Evolutionary conservation across 2,113 vertebrate genomes (phyloP).

Genomic region (Gallinago media): DNA sequence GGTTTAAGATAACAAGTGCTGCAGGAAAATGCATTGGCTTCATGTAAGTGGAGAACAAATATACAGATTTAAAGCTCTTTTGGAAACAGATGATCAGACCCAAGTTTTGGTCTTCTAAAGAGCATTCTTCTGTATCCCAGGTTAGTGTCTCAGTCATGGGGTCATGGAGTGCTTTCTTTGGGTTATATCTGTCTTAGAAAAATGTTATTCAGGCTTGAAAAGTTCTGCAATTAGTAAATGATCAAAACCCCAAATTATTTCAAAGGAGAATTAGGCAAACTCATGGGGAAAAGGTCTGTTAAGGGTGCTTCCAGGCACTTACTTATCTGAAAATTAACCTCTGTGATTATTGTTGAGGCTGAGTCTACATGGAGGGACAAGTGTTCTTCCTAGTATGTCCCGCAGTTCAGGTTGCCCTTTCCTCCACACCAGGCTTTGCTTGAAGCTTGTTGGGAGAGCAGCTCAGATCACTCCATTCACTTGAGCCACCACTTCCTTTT

Average conservation of each 20-base stretch:
- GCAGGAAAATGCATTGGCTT: background rate
- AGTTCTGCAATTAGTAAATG: background rate
- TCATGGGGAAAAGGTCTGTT: background rate
- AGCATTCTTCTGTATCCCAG: background rate
- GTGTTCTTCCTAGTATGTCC: background rate
- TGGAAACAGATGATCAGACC: background rate
- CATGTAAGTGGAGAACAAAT: background rate
- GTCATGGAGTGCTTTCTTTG: background rate
- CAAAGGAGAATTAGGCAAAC: background rate
- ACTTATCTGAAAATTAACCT: background rate
- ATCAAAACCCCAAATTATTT: background rate
- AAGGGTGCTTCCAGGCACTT: background rate
- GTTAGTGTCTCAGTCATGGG: background rate
- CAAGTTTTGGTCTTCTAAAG: background rate
- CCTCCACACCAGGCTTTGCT: background rate
- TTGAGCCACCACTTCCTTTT: background rate
- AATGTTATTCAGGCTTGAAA: background rate
- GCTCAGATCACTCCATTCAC: background rate
- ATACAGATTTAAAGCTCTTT: background rate
- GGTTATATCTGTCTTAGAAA: background rate
- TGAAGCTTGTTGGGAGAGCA: background rate
- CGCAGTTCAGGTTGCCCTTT: background rate
- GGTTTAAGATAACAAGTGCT: background rate
- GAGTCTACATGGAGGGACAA: background rate
- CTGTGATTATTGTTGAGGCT: background rate